A percentile compares a stretch with the other conserved stretches of the same genome.
Evolutionary conservation across 2,888 invertebrate genomes (phyloP).

Genomic region (Lobophora halterata): DNA sequence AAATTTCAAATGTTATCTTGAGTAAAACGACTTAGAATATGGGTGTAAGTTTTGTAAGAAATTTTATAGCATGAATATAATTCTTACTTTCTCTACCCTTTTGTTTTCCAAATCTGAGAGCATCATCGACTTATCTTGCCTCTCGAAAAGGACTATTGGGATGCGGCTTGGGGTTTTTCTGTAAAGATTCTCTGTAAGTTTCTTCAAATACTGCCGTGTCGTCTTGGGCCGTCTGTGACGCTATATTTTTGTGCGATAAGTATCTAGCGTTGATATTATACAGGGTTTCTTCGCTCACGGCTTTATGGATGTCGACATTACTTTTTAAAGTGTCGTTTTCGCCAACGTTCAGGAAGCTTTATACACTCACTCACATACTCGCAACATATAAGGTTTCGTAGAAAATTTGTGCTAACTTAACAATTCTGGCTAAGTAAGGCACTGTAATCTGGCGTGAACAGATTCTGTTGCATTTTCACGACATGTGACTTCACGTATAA

Average conservation of each 20-base stretch:
- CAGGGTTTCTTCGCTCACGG: constrained; percentile 27
- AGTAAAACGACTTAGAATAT: no score
- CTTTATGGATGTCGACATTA: constrained; percentile 25
- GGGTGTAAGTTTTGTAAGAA: no score
- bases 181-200: constrained; percentile 9
- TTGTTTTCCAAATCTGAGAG: no score
- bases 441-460: constrained; percentile 4
- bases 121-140: no score
- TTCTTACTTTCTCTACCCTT: constrained; percentile 3
- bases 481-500: constrained; percentile 11
- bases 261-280: constrained; percentile 31
- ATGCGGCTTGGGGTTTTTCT: no score
- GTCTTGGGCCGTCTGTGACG: constrained; percentile 18
- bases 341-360: constrained; percentile 15
- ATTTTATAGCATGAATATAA: neutral
- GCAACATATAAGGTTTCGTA: no score
- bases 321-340: constrained; percentile 18
- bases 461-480: constrained; percentile 8
- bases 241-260: constrained; percentile 34
- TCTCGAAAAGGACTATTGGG: constrained; percentile 6
- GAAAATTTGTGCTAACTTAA: constrained; percentile 7
- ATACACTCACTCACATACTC: no score
- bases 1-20: no score
- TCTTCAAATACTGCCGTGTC: constrained; percentile 16
- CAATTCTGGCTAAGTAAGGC: neutral